Evolutionary conservation across 2,113 vertebrate species (phyloP).

Genomic region (Synchiropus splendidus): DNA sequence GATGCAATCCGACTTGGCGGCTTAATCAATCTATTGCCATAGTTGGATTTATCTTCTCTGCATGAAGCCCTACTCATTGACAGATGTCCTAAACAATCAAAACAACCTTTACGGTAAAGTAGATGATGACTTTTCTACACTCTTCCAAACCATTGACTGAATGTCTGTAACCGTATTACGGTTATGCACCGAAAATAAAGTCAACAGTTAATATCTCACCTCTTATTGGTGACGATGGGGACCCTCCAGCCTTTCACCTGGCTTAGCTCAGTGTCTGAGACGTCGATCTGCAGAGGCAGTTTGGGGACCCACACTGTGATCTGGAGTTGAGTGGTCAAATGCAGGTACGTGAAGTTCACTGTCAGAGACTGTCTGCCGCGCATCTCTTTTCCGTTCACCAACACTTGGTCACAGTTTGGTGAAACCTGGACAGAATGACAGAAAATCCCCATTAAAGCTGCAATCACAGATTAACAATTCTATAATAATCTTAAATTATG

Average conservation of each 20-base stretch:
- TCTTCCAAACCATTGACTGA: no score
- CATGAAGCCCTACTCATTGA: no score
- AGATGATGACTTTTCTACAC: no score
- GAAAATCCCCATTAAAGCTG: not conserved
- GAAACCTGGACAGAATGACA: slow-evolving; percentile 69
- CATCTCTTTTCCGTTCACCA: slow-evolving; percentile 95
- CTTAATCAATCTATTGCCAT: no score
- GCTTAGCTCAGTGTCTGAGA: slow-evolving; percentile 91
- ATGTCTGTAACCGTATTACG: no score
- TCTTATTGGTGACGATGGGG: slow-evolving; percentile 81
- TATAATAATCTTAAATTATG: not conserved
- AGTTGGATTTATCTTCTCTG: no score
- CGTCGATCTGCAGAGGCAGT: slow-evolving; percentile 88
- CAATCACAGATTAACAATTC: not conserved
- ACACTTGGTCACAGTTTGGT: slow-evolving; percentile 76
- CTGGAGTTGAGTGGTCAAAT: slow-evolving; percentile 79
- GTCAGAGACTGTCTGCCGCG: slow-evolving; percentile 77
- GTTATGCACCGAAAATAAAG: no score
- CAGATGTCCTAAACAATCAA: no score
- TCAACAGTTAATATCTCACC: slow-evolving; percentile 52
- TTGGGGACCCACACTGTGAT: slow-evolving; percentile 87
- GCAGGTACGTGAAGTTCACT: slow-evolving; percentile 90
- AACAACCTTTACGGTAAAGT: no score
- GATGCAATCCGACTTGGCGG: no score
- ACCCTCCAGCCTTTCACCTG: slow-evolving; percentile 97